Base-by-base conservation (phyloP, 2,797 vertebrate species). In the Aplochiton taeniatus region DNA sequence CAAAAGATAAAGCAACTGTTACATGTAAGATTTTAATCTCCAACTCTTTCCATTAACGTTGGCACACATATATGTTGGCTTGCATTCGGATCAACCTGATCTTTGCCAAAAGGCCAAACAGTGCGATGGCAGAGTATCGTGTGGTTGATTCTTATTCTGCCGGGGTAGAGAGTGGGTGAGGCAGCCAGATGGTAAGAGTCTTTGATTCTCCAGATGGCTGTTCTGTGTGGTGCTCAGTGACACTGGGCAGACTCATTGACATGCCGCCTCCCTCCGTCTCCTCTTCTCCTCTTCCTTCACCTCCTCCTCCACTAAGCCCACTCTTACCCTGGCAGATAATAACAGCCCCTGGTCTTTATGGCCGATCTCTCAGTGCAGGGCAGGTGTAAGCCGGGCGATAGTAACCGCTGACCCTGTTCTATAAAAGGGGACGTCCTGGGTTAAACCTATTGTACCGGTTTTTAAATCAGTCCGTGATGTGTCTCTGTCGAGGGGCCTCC, bases 161-260 rank as follows among this genome's bases (percentile, higher is more conserved):
- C 80, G 84, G 86, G 87, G 88, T 89, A 90, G 89, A 83, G 85
- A 89, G 91, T 88, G 87, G 89, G 89, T 89, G 90, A 91, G 89
- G 85, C 84, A 83, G 92, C 89, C 92, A 93, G 92, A 92, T 94
- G 93, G 92, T 84, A 73, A 82, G 88, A 91, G 88, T 89, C 90
- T 91, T 93, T 92, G 90, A 93, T 92, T 92, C 91, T 93, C 91
- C 92, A 93, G 91, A 94, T 92, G 91, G 93, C 90, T 90, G 89
- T 92, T 91, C 89, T 90, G 89, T 90, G 87, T 90, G 91, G 90
- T 89, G 91, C 89, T 89, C 87, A 81, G 89, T 92, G 91, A 92
- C 93, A 93, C 91, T 88, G 89, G 91, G 88, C 86, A 87, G 87
- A 86, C 90, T 92, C 91, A 92, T 91, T 93, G 91, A 93, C 90